Base-by-base conservation (phyloP, 2,888 invertebrate species). In the Acanthosoma haemorrhoidale region DNA sequence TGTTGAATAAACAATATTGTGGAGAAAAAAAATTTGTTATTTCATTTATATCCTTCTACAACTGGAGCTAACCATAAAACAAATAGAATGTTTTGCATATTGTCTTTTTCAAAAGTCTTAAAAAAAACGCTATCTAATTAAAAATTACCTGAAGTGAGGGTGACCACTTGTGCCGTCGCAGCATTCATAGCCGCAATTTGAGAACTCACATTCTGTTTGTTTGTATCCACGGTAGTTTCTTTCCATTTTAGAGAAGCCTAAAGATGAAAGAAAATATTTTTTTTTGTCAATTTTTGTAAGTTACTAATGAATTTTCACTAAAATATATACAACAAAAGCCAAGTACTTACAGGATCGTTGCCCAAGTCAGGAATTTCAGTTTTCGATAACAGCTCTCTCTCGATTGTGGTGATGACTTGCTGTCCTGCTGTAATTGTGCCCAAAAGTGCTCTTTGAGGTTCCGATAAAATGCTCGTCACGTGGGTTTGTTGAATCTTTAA, bases 121-220 rank as follows among this genome's bases (percentile, higher is more conserved):
- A n/a, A n/a, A n/a, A n/a, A n/a, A n/a, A n/a, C n/a, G n/a, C n/a
- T n/a, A n/a, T n/a, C 9, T 58, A 2, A 31, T 9, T 15, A 16
- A 34, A 3, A 25, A 18, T 76, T 74, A 82, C 88, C 89, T 2
- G 91, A 90, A 0, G 95, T 95, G 70, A 92, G 83, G 0, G 94
- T 94, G 70, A 96, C 92, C 63, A 97, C 92, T 81, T 97, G 96
- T 8, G 99, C 99, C 0, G 98, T 99, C 69, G 98, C 98, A 0
- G 98, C 98, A 82, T 94, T 98, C 96, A 99, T 98, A 71, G 97
- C 97, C 4, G 97, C 97, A 76, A 99, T 91, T 81, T 98, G 95
- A 67, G 95, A 95, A 74, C 94, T 94, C 70, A 99, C 94, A 76
- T 92, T 94, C 82, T 98, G 97, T 80, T 94, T 94, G 80, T 93